A percentile compares a stretch with the other conserved stretches of the same genome.
These are phyloP conservation scores for Drosophila teissieri DNA, from an alignment of 1,140 invertebrate species.

Conservation along the genomic window DNA sequence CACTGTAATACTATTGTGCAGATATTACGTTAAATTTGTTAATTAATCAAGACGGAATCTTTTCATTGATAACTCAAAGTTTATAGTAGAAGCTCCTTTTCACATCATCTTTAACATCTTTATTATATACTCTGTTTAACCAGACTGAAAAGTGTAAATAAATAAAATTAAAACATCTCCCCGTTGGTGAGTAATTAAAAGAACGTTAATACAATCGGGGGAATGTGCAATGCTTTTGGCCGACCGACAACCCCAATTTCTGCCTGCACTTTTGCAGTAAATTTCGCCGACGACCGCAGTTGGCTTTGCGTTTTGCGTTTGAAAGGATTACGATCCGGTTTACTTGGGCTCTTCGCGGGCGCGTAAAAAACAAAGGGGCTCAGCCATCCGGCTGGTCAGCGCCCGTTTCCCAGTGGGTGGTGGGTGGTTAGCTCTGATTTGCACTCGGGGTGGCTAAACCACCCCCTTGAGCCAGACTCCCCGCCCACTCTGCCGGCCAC, in stretches of 20 bases:
- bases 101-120: too few species aligned
- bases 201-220: neutral
- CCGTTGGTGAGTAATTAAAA: neutral
- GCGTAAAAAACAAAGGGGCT: slow-evolving; percentile 38
- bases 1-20: too few species aligned
- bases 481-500: slow-evolving; percentile 21
- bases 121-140: too few species aligned
- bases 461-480: neutral
- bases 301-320: slow-evolving; percentile 51
- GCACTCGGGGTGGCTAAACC: slow-evolving; percentile 27
- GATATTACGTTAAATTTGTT: too few species aligned
- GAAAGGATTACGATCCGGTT: slow-evolving; percentile 62
- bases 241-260: slow-evolving; percentile 36
- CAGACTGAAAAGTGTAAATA: too few species aligned
- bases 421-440: slow-evolving; percentile 47
- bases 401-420: slow-evolving; percentile 30
- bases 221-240: slow-evolving; percentile 22
- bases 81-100: too few species aligned
- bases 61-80: too few species aligned
- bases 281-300: slow-evolving; percentile 43
- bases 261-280: slow-evolving; percentile 3
- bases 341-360: slow-evolving; percentile 6
- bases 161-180: neutral
- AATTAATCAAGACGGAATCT: too few species aligned
- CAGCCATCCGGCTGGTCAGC: slow-evolving; percentile 44